Evolutionary conservation across 1,140 invertebrate genomes (phyloP).

Genomic region (Nilaparvata lugens): DNA sequence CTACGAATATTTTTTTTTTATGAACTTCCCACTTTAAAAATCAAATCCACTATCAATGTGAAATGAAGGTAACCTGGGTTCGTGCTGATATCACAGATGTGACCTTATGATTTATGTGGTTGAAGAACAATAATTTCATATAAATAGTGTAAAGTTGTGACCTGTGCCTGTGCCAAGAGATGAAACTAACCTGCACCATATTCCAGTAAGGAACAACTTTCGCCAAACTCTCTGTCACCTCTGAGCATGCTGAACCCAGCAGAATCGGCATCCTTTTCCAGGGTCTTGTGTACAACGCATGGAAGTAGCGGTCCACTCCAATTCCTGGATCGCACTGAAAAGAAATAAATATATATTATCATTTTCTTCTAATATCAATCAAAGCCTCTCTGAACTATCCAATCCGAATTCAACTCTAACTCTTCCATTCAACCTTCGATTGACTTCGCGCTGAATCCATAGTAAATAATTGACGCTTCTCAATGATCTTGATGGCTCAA

Average conservation of each 20-base stretch:
- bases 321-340: slow-evolving; percentile 82
- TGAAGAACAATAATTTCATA: too few species aligned
- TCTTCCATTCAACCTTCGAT: neutral
- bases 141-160: too few species aligned
- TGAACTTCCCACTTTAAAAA: too few species aligned
- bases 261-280: slow-evolving; percentile 64
- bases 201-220: slow-evolving; percentile 88
- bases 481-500: too few species aligned
- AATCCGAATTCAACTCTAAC: neutral
- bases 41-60: too few species aligned
- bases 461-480: too few species aligned
- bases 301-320: slow-evolving; percentile 80
- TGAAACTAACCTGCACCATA: slow-evolving; percentile 69
- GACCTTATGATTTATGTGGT: too few species aligned
- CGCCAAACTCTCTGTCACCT: slow-evolving; percentile 80
- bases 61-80: too few species aligned
- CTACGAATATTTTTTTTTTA: too few species aligned
- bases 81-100: too few species aligned
- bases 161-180: slow-evolving; percentile 40
- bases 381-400: neutral
- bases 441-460: neutral
- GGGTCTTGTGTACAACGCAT: slow-evolving; percentile 69
- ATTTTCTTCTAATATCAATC: too few species aligned
- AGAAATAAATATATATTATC: slow-evolving; percentile 13
- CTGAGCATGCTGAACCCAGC: slow-evolving; percentile 77